These are phyloP conservation scores for Barbus barbus DNA, from an alignment of 2,113 vertebrate species.

Conservation along the genomic window DNA sequence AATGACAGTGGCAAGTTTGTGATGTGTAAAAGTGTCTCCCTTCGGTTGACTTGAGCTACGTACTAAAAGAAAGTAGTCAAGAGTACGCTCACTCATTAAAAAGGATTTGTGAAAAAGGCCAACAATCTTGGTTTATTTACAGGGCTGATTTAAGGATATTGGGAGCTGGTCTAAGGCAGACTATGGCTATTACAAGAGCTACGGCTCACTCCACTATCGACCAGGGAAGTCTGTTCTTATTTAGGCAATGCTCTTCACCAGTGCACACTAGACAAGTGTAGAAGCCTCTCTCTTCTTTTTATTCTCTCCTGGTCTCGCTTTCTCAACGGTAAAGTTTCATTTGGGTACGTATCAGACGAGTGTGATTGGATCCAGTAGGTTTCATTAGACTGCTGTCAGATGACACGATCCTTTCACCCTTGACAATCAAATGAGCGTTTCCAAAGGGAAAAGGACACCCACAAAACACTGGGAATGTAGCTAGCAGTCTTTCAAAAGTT, in stretches of 20 bases:
- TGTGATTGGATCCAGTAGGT: slow-evolving; percentile 16
- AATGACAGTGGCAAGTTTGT: slow-evolving; percentile 22
- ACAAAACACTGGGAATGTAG: background rate
- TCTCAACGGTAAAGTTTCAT: background rate
- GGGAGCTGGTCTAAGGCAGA: slow-evolving; percentile 17
- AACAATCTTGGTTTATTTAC: slow-evolving; percentile 36
- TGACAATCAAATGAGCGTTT: slow-evolving; percentile 21
- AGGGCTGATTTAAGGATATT: slow-evolving; percentile 33
- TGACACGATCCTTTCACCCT: background rate
- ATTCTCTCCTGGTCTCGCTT: background rate
- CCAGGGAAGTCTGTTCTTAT: slow-evolving; percentile 44
- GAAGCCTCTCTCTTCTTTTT: background rate
- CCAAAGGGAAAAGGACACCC: background rate
- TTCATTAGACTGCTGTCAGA: slow-evolving; percentile 43
- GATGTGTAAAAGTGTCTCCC: slow-evolving; percentile 26
- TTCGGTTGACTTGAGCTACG: background rate
- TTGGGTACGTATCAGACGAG: background rate
- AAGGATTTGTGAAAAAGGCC: background rate
- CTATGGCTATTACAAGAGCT: slow-evolving; percentile 2
- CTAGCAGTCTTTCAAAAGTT: background rate
- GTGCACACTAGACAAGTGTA: slow-evolving; percentile 7
- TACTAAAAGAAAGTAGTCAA: background rate
- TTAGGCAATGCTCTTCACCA: slow-evolving; percentile 30
- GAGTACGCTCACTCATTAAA: slow-evolving; percentile 20
- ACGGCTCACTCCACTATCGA: slow-evolving; percentile 32